Percentiles rank a stretch among this genome's conserved stretches.
Evolutionary conservation across 2,113 vertebrate genomes (phyloP).

Genomic region (Agapornis roseicollis): DNA sequence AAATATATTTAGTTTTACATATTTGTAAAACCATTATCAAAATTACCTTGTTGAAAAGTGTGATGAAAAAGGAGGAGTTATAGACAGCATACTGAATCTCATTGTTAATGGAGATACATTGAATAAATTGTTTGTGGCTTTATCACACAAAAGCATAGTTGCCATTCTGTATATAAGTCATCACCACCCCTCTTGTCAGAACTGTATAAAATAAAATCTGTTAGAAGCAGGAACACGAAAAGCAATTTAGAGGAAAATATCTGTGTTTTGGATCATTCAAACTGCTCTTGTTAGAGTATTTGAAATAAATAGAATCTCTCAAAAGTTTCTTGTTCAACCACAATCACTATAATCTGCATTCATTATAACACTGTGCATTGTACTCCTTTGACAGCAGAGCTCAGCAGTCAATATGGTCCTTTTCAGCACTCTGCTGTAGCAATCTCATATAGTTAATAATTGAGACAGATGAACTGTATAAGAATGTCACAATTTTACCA

Average conservation of each 20-base stretch:
- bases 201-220: conserved; percentile 11
- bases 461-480: not conserved
- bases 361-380: not conserved
- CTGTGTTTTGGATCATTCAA: conserved; percentile 1
- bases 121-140: not conserved
- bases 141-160: not conserved
- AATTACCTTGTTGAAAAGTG: not conserved
- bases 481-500: not conserved
- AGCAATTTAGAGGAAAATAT: conserved; percentile 16
- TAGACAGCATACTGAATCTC: not conserved
- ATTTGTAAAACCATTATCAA: not conserved
- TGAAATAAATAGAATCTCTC: conserved; percentile 1
- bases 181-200: not conserved
- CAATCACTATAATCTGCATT: conserved; percentile 25
- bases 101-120: not conserved
- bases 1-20: not conserved
- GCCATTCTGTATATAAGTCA: not conserved
- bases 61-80: not conserved
- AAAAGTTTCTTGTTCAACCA: conserved; percentile 28
- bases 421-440: not conserved
- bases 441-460: not conserved
- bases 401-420: not conserved
- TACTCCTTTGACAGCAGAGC: not conserved
- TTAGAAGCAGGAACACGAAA: conserved; percentile 9
- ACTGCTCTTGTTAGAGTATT: conserved; percentile 24